A percentile compares a stretch with the other conserved stretches of the same genome.
These are phyloP conservation scores for Gandaritis pyraliata DNA, from an alignment of 2,888 invertebrate species.

Conservation along the genomic window DNA sequence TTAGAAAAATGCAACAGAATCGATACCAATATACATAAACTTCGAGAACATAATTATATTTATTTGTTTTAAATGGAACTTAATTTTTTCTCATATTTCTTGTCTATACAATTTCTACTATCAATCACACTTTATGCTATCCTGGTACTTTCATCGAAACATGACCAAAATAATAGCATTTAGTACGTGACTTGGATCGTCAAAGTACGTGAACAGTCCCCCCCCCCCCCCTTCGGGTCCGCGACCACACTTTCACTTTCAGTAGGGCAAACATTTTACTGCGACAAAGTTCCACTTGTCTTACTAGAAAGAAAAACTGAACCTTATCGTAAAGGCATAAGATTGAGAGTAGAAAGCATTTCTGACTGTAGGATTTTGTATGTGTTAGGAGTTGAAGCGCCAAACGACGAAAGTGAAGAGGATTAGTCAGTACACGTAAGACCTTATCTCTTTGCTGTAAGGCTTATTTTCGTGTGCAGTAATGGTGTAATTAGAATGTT, in stretches of 20 bases:
- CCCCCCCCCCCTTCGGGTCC: constrained; percentile 49
- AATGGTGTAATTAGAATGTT: constrained; percentile 47
- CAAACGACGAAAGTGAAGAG: constrained; percentile 64
- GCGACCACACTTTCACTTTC: constrained; percentile 79
- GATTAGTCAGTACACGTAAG: constrained; percentile 34
- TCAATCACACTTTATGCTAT: constrained; percentile 13
- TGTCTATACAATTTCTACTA: too few species aligned
- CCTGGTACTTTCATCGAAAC: constrained; percentile 55
- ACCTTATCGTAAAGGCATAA: constrained; percentile 13
- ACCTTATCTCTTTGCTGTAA: constrained; percentile 36
- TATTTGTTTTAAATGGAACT: too few species aligned
- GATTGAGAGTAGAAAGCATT: constrained; percentile 30
- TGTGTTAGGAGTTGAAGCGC: constrained; percentile 43
- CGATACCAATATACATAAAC: too few species aligned
- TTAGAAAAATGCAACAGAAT: too few species aligned
- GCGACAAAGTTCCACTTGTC: constrained; percentile 47
- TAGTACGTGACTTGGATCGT: constrained; percentile 65
- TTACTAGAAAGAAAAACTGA: constrained; percentile 29
- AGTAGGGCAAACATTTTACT: constrained; percentile 71
- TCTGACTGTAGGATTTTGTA: constrained; percentile 53
- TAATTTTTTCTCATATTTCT: too few species aligned
- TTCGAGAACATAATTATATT: too few species aligned
- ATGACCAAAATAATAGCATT: constrained; percentile 54
- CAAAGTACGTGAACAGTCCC: constrained; percentile 74
- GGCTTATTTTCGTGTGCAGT: constrained; percentile 40